phyloP scores from a whole-genome alignment of 2,888 invertebrate genomes.

The Trileptium ribeirensis region DNA sequence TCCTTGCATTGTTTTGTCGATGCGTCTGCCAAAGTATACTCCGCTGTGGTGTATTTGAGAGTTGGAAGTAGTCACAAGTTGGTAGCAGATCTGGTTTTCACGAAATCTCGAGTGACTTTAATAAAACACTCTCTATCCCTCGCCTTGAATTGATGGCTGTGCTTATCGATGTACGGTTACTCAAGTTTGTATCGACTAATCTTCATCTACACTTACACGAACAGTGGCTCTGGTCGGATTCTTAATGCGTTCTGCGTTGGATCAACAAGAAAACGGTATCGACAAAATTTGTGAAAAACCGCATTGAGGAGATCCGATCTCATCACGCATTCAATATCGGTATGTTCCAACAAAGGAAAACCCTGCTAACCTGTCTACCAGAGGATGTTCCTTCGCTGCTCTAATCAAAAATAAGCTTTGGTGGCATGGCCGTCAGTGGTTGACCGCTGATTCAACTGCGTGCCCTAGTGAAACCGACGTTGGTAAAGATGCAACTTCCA shows the following conservation, averaged over 20 bases:
- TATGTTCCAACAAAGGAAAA: slow-evolving; percentile 33
- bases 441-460: too few species aligned
- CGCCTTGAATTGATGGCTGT: slow-evolving; percentile 23
- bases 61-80: background rate
- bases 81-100: background rate
- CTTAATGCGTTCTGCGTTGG: slow-evolving; percentile 12
- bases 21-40: background rate
- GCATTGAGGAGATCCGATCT: background rate
- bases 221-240: background rate
- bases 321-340: background rate
- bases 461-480: too few species aligned
- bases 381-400: too few species aligned
- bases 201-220: background rate
- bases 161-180: background rate
- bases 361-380: slow-evolving; percentile 39
- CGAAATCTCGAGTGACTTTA: background rate
- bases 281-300: slow-evolving; percentile 1
- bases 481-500: too few species aligned
- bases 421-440: too few species aligned
- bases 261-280: background rate
- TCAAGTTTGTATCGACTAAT: background rate
- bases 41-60: background rate
- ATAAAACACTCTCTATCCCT: background rate
- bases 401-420: too few species aligned
- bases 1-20: background rate